Percentiles rank a stretch among this genome's conserved stretches.
These are phyloP conservation scores for Caenorhabditis imperialis DNA, from an alignment of 2,888 invertebrate genomes.

Conservation along the genomic window DNA sequence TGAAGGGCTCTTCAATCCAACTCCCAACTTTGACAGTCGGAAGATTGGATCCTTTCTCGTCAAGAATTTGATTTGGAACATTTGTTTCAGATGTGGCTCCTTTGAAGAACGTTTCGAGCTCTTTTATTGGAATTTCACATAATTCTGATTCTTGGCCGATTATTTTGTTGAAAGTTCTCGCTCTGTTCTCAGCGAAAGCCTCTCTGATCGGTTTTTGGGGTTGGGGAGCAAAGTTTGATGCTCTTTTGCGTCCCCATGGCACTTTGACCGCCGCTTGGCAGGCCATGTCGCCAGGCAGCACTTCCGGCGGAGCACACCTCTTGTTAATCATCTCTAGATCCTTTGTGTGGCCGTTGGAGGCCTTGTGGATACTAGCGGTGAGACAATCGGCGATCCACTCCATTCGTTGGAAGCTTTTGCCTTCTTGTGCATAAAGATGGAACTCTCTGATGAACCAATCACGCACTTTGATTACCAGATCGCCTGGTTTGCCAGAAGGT, in stretches of 20 bases:
- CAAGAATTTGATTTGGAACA: constrained; percentile 8
- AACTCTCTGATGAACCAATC: background rate
- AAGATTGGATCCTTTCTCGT: background rate
- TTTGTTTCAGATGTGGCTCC: constrained; percentile 6
- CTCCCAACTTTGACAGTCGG: background rate
- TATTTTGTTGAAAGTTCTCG: constrained; percentile 1
- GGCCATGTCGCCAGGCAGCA: background rate
- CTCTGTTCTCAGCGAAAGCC: background rate
- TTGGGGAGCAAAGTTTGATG: background rate
- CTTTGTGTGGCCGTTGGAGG: background rate
- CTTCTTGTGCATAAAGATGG: background rate
- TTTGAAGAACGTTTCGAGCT: constrained; percentile 9
- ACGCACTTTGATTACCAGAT: background rate
- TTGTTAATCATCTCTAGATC: background rate
- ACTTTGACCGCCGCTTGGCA: background rate
- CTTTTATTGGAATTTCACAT: constrained; percentile 2
- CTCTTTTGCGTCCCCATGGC: background rate
- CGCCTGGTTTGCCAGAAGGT: background rate
- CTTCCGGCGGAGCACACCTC: background rate
- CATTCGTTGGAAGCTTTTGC: background rate
- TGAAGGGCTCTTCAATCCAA: background rate
- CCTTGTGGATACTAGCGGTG: background rate
- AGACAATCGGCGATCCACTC: constrained; percentile 1
- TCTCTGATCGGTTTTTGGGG: background rate
- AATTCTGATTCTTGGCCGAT: background rate